Evolutionary conservation across 2,797 vertebrate species (phyloP).

Genomic region (Sebastes itinus): DNA sequence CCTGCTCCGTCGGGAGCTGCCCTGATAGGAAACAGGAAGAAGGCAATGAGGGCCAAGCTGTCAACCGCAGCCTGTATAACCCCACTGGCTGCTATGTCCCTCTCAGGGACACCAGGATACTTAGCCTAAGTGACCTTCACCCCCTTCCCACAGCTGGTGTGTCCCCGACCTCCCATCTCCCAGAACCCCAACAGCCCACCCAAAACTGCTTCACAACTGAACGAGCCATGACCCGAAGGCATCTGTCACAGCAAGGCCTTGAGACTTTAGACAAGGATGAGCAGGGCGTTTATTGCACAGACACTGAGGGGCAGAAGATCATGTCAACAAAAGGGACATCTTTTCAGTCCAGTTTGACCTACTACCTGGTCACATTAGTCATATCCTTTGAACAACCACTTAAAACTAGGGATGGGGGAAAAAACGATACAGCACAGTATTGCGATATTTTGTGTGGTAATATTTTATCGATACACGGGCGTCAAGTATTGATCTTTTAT

Average conservation of each 20-base stretch:
- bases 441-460: no score
- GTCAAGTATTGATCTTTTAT: no score
- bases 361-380: background rate
- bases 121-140: slow-evolving; percentile 44
- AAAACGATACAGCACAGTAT: no score
- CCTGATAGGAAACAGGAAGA: slow-evolving; percentile 63
- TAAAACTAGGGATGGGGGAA: background rate
- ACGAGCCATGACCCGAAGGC: background rate
- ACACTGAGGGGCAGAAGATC: background rate
- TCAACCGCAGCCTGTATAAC: slow-evolving; percentile 30
- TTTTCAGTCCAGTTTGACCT: background rate
- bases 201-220: slow-evolving; percentile 15
- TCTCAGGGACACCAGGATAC: slow-evolving; percentile 26
- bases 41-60: slow-evolving; percentile 49
- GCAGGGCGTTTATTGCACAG: background rate
- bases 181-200: background rate
- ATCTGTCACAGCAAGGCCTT: slow-evolving; percentile 38
- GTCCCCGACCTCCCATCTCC: slow-evolving; percentile 25
- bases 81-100: slow-evolving; percentile 15
- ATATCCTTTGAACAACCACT: background rate
- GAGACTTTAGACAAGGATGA: slow-evolving; percentile 2
- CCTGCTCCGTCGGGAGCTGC: slow-evolving; percentile 42
- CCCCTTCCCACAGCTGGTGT: slow-evolving; percentile 48
- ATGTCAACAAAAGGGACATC: slow-evolving; percentile 3
- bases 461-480: no score